Conservation (phyloP, 2,113 vertebrate species). For the Nycticebus coucang region DNA sequence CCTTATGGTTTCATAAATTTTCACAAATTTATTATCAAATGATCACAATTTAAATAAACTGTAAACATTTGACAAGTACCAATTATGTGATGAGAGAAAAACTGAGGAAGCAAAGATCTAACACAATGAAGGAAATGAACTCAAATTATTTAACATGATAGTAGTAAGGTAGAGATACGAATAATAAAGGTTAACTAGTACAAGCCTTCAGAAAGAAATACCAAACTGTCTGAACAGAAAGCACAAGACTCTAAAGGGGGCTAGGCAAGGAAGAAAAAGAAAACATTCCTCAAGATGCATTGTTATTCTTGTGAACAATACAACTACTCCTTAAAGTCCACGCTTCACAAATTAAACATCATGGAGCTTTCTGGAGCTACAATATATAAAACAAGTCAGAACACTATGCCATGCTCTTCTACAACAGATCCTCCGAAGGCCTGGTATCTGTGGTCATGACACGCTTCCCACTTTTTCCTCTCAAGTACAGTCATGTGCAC, state of each 20-base stretch:
- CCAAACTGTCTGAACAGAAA: constrained; percentile 1
- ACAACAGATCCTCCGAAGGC: background rate
- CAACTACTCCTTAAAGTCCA: background rate
- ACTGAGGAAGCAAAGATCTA: background rate
- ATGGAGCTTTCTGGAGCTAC: background rate
- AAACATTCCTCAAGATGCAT: background rate
- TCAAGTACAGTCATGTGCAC: constrained; percentile 9
- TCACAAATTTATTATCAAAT: constrained; percentile 47
- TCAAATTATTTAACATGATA: background rate
- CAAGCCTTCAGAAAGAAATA: background rate
- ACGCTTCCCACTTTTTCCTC: background rate
- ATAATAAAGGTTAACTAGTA: background rate
- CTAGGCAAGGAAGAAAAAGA: background rate
- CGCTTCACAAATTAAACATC: background rate
- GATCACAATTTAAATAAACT: constrained; percentile 12
- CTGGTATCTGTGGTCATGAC: background rate
- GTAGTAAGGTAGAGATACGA: background rate
- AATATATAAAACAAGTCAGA: background rate
- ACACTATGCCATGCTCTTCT: background rate
- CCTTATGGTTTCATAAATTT: constrained; percentile 24
- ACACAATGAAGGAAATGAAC: background rate
- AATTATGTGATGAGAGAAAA: background rate
- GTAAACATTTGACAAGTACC: background rate
- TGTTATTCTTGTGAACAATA: background rate
- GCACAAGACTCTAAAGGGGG: background rate